Base-by-base conservation (phyloP, 2,113 vertebrate genomes). In the Machaerirhynchus nigripectus region DNA sequence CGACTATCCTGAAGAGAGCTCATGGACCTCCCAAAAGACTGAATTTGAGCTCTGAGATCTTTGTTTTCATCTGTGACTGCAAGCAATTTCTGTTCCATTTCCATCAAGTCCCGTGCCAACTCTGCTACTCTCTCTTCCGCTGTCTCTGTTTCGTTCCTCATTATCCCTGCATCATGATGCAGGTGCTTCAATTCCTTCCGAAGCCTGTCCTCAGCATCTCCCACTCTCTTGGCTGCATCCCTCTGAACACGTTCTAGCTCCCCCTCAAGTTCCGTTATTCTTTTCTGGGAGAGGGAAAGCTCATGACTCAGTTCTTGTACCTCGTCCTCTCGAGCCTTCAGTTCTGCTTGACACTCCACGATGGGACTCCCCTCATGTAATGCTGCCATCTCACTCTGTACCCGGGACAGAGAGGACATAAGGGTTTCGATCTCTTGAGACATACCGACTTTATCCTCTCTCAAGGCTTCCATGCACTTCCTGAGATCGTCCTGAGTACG, bases 51-150 rank as follows among this genome's bases (percentile, higher is more conserved):
- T 37, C 67, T 98, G 49, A 99, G 98, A 56, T 98, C 97, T 67
- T 97, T 95, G 30, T 98, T 98, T 69, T 96, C 98, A 95, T 99
- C 99, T 35, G 97, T 98, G 93, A 99, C 98, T 23, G 49, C 60
- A 20, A 99, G 97, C 40, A 99, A 95, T 71, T 97, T 98, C 98
- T 99, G 99, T 28, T 99, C 99, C 82, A 99, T 98, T 39, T 97
- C 98, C 97, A 99, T 95, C 82, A 99, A 96, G 97, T 99, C 99
- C 50, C 92, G 97, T 20, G 99, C 99, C 95, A 99, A 93, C 89
- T 99, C 99, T 1, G 99, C 99, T 68, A 99, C 99, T 94, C 99
- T 98, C 95, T 99, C 99, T 94, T 99, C 99, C 5, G 99, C 99
- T 4, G 98, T 99, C 97, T 99, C 99, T 0, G 99, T 98, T 97